phyloP scores from a whole-genome alignment of 2,888 invertebrate genomes.

The Dynastes grantii region DNA sequence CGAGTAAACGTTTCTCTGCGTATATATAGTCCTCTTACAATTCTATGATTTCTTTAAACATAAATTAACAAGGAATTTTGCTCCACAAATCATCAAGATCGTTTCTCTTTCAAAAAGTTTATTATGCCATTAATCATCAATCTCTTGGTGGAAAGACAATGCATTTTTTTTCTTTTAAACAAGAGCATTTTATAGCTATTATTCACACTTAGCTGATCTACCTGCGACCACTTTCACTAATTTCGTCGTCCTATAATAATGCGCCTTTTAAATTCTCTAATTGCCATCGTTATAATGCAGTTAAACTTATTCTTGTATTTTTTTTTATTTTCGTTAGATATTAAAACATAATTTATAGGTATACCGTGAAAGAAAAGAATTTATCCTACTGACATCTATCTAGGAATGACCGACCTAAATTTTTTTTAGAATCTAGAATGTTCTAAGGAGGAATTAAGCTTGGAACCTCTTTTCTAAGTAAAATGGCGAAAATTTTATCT shows the following conservation, averaged over 20 bases:
- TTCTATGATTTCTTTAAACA: background rate
- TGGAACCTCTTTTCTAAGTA: too few relatives aligned
- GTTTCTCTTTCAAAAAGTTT: background rate
- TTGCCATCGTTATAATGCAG: conserved; percentile 8
- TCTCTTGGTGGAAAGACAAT: conserved; percentile 25
- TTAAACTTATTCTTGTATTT: conserved; percentile 12
- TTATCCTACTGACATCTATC: too few relatives aligned
- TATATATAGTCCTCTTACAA: too few relatives aligned
- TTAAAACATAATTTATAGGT: too few relatives aligned
- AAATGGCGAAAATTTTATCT: too few relatives aligned
- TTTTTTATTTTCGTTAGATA: too few relatives aligned
- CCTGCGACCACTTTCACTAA: conserved; percentile 28
- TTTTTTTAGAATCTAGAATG: too few relatives aligned
- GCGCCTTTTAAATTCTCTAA: conserved; percentile 3
- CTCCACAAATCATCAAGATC: background rate
- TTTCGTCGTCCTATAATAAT: conserved; percentile 1
- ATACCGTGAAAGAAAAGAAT: too few relatives aligned
- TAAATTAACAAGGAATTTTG: too few relatives aligned
- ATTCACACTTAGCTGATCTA: conserved; percentile 19
- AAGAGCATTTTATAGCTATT: conserved; percentile 13
- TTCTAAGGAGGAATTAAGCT: too few relatives aligned
- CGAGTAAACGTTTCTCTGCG: too few relatives aligned
- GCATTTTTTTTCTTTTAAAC: conserved; percentile 17
- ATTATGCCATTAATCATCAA: conserved; percentile 5
- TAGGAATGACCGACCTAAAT: too few relatives aligned